Evolutionary conservation across 1,140 invertebrate genomes (phyloP), one percentile per base, ranked within the genome.

Genomic region (Lasaia peninsularis): DNA sequence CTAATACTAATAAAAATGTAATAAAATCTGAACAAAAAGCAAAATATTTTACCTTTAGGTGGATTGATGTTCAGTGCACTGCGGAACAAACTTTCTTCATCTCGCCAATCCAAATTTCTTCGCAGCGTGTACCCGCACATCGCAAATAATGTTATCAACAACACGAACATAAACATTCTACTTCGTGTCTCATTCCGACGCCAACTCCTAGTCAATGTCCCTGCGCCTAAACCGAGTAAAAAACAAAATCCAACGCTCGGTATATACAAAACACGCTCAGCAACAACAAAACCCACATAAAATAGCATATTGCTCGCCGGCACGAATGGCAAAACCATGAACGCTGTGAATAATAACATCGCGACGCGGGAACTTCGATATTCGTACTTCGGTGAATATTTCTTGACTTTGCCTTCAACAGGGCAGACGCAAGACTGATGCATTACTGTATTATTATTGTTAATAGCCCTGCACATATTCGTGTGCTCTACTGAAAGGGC

Each of bases 241-340:
- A 99, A 91, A 88, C 97, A 98, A 85, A 95, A 98, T 31, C 98
- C 98, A 67, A 99, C 96, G 85, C 97, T 98, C 24, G 98, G 98
- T 73, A 98, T 92, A 85, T 99, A 99, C 16, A 99, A 91, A 52
- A 99, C 95, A 62, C 98, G 91, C 89, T 99, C 98, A 32, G 98
- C 98, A 7, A 99, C 95, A 20, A 99, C 97, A 84, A 99, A 99
- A 6, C 98, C 98, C 56, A 99, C 98, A 73, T 98, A 98, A 90
- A 99, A 98, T 80, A 98, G 94, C 52, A 94, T 86, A 91, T 99
- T 99, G 57, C 95, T 95, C 10, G 98, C 97, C 35, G 98, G 98
- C 63, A 99, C 89, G 87, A 98, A 99, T 33, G 98, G 96, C 57
- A 99, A 87, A 44, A 95, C 93, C 73, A 98, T 91, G 75, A 98